Percentiles rank a stretch among this genome's conserved stretches.
These are phyloP conservation scores for Spea bombifrons DNA, from an alignment of 2,113 vertebrate species.

Conservation along the genomic window DNA sequence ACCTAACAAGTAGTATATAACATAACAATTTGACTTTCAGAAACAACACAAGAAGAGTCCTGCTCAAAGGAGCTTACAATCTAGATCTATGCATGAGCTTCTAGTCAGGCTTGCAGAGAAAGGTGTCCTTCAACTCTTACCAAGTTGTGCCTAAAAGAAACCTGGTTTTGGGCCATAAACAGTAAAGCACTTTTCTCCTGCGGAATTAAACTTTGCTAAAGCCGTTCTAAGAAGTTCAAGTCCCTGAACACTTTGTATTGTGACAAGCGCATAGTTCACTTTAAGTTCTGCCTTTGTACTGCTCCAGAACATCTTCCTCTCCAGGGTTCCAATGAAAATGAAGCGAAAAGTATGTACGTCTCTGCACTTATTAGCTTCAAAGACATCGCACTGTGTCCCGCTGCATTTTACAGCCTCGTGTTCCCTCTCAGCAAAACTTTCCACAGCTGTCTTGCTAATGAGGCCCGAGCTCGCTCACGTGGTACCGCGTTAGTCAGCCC, in stretches of 20 bases:
- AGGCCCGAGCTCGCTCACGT: background rate
- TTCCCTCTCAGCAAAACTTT: conserved; percentile 10
- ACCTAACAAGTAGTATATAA: too few relatives aligned
- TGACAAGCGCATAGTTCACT: too few relatives aligned
- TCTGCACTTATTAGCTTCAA: conserved; percentile 23
- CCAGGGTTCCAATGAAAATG: background rate
- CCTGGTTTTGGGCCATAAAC: background rate
- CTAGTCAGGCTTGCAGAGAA: too few relatives aligned
- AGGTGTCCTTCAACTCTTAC: too few relatives aligned
- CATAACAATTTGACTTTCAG: too few relatives aligned
- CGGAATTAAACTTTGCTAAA: background rate
- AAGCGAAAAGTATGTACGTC: background rate
- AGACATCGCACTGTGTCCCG: background rate
- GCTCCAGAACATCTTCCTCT: background rate
- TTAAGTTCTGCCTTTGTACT: background rate
- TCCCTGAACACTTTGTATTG: background rate
- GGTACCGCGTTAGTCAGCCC: conserved; percentile 14
- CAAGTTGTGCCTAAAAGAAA: too few relatives aligned
- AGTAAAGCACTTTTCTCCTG: background rate
- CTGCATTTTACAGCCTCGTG: background rate
- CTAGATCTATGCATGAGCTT: too few relatives aligned
- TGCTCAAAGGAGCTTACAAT: too few relatives aligned
- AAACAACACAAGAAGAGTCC: too few relatives aligned
- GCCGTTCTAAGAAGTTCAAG: background rate
- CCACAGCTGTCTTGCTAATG: conserved; percentile 19